Base-by-base conservation (phyloP, 30 jellyfish, hydroid and myxozoan species). In the Morbakka virulenta region DNA sequence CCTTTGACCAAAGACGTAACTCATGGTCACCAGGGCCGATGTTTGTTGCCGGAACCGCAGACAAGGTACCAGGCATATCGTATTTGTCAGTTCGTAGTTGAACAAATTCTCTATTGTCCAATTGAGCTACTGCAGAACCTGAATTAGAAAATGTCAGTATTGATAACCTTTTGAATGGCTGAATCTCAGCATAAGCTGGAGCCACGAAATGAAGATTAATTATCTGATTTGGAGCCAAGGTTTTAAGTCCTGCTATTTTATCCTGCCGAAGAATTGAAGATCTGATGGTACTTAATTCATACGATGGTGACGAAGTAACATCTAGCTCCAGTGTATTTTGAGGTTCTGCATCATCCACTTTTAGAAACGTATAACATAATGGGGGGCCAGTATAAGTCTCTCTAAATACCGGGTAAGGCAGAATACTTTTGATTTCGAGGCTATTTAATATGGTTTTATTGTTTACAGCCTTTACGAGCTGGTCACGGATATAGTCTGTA, bases 11-110 rank as follows among this genome's bases (percentile, higher is more conserved):
- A 13, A 84, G 64, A 25, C 81, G 23, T 17, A 84, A 74, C 80
- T 74, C 83, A 50, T 84, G 95, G 17, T 77, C 85, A 9, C 95
- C 95, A 2, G 88, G 88, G 4, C 95, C 89, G 1, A 84, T 57
- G 25, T 74, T 69, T 24, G 80, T 51, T 0, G 95, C 95, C 12
- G 95, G 86, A 0, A 36, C 36, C 13, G 80, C 51, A 73, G 66
- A 85, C 22, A 68, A 14, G 12, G 85, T 84, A 0, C 89, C 89
- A 1, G 49, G 57, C 13, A 62, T 41, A 13, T 80, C 26, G 64
- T 84, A 84, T 29, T 76, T 62, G 27, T 68, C 76, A 3, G 89
- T 74, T 23, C 23, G 50, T 74, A 84, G 65, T 0, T 85, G 85
- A 31, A 66, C 85, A 2, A 64, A 31, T 22, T 82, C 73, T 28